Base-by-base conservation (phyloP, 2,888 invertebrate genomes). In the Drosophila aldrichi region DNA sequence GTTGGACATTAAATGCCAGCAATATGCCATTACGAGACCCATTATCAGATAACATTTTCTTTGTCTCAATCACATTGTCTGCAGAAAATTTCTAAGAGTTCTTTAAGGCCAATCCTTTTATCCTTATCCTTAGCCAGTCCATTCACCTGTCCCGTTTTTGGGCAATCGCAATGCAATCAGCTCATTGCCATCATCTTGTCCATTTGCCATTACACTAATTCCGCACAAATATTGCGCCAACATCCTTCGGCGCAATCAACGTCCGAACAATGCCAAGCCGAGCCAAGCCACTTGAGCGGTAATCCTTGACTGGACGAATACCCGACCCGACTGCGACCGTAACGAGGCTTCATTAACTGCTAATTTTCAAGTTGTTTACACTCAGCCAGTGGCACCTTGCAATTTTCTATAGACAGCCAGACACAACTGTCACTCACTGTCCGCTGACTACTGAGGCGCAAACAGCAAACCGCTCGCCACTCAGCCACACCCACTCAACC, bases 311-410 rank as follows among this genome's bases (percentile, higher is more conserved):
- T 38, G 22, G 7, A 16, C 3, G 20, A 32, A 10, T 10, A 10
- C 10, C 32, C 32, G 32, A 32, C 14, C 48, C 40, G 14, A 20
- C 51, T 22, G 9, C 41, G 14, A 61, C 59, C 69, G 72, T 81
- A 81, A 89, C 85, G 77, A 79, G 89, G 73, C 86, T 86, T 87
- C 82, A 85, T 89, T 89, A 87, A 82, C 80, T 78, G 82, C 82
- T 87, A 87, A 87, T 87, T 87, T 87, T 82, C 79, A 84, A 88
- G 80, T 84, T 87, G 88, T 89, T 87, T 87, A 88, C 88, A 88
- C 82, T 82, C 71, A 32, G 75, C 70, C 70, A 74, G 74, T 70
- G 81, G 73, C 81, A 83, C 83, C 76, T 74, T 56, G 73, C 73
- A 60, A 69, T 72, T 81, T 72, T 74, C 64, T 58, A 73, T 46